These are phyloP conservation scores for Thomomys bottae DNA, from an alignment of 2,113 vertebrate genomes.

Conservation along the genomic window DNA sequence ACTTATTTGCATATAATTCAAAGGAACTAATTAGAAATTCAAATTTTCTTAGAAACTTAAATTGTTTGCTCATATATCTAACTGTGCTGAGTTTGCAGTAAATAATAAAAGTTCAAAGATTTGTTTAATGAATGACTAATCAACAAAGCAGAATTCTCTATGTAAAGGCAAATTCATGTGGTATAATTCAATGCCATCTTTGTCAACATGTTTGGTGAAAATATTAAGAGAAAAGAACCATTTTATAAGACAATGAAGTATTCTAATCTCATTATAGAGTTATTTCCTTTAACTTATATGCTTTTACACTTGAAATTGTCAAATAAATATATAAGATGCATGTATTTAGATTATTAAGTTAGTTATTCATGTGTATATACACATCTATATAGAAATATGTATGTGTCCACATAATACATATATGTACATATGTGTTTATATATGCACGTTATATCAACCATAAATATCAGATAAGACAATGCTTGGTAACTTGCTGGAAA, in stretches of 20 bases:
- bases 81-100: neutral
- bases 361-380: neutral
- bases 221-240: neutral
- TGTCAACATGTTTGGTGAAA: neutral
- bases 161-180: neutral
- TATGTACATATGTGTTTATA: no score
- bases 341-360: neutral
- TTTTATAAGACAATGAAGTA: neutral
- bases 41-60: neutral
- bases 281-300: neutral
- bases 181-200: neutral
- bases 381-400: no score
- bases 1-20: neutral
- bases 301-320: no score
- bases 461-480: neutral
- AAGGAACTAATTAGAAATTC: no score
- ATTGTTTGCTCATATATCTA: neutral
- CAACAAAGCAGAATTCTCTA: neutral
- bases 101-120: neutral
- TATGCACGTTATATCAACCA: no score
- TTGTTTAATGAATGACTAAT: neutral
- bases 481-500: neutral
- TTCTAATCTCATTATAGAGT: neutral
- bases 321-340: neutral
- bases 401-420: no score